Percentiles rank a stretch among this genome's conserved stretches.
phyloP scores from a whole-genome alignment of 2,797 vertebrate species.

The Crax fasciolata region DNA sequence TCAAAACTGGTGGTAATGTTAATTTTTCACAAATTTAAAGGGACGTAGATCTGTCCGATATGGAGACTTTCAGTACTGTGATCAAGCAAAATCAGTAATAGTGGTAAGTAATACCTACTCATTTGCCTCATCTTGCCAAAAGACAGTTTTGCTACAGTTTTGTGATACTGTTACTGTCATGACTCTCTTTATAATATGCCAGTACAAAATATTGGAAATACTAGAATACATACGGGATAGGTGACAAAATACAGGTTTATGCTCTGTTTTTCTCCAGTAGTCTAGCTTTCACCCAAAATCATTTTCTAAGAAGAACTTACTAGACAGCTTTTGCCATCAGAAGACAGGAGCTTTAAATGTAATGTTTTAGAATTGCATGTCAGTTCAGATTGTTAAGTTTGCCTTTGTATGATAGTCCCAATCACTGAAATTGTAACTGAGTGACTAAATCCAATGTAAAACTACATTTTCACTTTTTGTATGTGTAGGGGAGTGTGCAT shows the following conservation, averaged over 20 bases:
- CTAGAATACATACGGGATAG: accelerated
- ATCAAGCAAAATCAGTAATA: conserved; percentile 95
- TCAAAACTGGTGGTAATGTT: neutral
- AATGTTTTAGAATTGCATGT: neutral
- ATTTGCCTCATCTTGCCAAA: neutral
- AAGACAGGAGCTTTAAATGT: neutral
- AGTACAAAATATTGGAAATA: neutral
- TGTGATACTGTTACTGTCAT: neutral
- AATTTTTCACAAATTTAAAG: conserved; percentile 77
- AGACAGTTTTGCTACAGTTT: neutral
- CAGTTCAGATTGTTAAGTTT: neutral
- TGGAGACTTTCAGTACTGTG: conserved; percentile 95
- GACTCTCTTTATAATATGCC: neutral
- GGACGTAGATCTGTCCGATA: conserved; percentile 95
- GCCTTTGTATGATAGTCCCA: neutral
- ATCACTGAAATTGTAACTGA: neutral
- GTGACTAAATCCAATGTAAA: neutral
- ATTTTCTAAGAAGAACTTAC: neutral
- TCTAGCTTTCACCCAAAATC: neutral
- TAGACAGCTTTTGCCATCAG: neutral
- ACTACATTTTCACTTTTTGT: neutral
- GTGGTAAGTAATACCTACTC: conserved; percentile 87
- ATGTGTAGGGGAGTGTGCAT: neutral
- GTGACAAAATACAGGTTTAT: neutral
- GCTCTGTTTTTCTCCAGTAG: neutral